A percentile compares a stretch with the other conserved stretches of the same genome.
Evolutionary conservation across 2,888 invertebrate species (phyloP).

Genomic region (Pyrocoelia pectoralis): DNA sequence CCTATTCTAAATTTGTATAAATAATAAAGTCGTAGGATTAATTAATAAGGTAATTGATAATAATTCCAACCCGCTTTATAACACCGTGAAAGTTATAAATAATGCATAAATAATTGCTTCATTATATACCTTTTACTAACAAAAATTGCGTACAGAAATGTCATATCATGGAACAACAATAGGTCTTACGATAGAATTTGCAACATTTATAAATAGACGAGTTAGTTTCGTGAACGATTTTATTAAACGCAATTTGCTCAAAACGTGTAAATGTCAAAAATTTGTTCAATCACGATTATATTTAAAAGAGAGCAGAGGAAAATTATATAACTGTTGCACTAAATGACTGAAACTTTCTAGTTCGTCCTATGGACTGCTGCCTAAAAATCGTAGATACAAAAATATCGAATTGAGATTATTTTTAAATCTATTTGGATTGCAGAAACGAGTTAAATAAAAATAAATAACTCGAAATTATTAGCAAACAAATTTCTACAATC

Average conservation of each 20-base stretch:
- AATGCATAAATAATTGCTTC: neutral
- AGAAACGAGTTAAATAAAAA: constrained; percentile 7
- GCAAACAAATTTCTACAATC: constrained; percentile 19
- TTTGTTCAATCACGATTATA: neutral
- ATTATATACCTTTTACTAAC: neutral
- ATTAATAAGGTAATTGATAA: neutral
- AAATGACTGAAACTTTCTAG: constrained; percentile 5
- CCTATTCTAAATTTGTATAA: no score
- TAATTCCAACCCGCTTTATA: neutral
- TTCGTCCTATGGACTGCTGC: neutral
- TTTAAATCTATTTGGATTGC: neutral
- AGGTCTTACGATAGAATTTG: neutral
- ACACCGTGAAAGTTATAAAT: neutral
- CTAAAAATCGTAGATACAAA: neutral
- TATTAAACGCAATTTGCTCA: neutral
- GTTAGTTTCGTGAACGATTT: neutral
- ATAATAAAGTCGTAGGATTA: neutral
- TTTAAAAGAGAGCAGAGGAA: neutral
- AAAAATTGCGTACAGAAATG: neutral
- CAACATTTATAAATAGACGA: neutral
- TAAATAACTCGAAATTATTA: neutral
- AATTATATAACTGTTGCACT: neutral
- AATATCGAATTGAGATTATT: constrained; percentile 4
- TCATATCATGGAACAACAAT: neutral
- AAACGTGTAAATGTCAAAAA: constrained; percentile 1